Conservation (phyloP, 53 echinoderm and acorn worm genomes). For the Antedon mediterranea region DNA sequence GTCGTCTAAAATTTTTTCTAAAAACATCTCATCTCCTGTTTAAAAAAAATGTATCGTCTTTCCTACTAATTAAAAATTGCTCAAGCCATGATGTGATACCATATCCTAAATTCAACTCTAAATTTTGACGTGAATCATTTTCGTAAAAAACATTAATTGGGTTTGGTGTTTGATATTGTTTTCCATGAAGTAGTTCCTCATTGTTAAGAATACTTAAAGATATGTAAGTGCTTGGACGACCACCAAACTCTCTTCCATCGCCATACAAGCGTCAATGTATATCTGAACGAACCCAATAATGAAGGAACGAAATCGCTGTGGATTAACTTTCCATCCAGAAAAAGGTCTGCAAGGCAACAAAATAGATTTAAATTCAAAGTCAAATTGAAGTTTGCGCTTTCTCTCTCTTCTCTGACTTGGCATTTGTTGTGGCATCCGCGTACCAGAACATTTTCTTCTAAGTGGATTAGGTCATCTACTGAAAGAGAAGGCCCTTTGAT, state of each 20-base stretch:
- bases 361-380: background rate
- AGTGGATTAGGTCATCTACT: background rate
- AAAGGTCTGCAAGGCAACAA: background rate
- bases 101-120: constrained; percentile 3
- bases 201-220: background rate
- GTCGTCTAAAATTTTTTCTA: constrained; percentile 1
- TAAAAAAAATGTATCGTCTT: background rate
- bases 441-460: background rate
- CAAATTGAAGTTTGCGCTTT: background rate
- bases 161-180: background rate
- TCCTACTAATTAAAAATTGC: background rate
- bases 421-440: background rate
- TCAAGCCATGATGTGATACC: background rate
- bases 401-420: background rate
- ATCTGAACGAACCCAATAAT: background rate
- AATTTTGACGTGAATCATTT: background rate
- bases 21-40: constrained; percentile 3
- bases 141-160: background rate
- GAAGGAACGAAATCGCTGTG: background rate
- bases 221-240: background rate
- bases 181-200: background rate
- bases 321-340: background rate
- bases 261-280: background rate
- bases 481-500: background rate
- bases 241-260: background rate